These are phyloP conservation scores for Drosophila lacertosa DNA, from an alignment of 1,140 invertebrate genomes.

Conservation along the genomic window DNA sequence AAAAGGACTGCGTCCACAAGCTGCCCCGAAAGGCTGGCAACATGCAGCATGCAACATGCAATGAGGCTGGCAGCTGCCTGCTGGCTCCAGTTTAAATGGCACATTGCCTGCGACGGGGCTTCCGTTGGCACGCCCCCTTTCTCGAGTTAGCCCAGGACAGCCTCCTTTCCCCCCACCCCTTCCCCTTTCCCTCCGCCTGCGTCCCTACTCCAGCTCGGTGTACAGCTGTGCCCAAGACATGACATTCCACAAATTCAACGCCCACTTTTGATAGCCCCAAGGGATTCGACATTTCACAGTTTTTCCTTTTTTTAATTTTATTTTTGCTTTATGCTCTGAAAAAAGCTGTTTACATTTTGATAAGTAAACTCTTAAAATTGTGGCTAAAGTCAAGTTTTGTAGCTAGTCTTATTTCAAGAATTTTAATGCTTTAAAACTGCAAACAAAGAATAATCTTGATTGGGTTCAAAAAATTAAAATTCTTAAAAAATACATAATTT, in stretches of 20 bases:
- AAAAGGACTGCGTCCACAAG: constrained; percentile 19
- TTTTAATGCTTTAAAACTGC: no score
- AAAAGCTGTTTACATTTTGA: no score
- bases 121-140: constrained; percentile 72
- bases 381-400: no score
- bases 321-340: neutral
- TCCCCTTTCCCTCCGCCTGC: neutral
- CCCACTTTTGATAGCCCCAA: constrained; percentile 30
- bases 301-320: neutral
- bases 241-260: constrained; percentile 33
- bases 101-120: constrained; percentile 63
- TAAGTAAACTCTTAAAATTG: no score
- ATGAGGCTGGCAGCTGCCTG: neutral
- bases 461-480: no score
- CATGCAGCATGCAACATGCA: constrained; percentile 14
- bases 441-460: no score
- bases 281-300: constrained; percentile 37
- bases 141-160: constrained; percentile 27
- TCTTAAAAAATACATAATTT: no score
- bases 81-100: constrained; percentile 75
- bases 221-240: constrained; percentile 59
- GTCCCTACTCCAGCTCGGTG: constrained; percentile 1
- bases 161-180: neutral
- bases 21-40: constrained; percentile 11
- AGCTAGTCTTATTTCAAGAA: no score